These are phyloP conservation scores for Stomatorhinus ivindoensis DNA, from an alignment of 2,113 vertebrate genomes.

Conservation along the genomic window DNA sequence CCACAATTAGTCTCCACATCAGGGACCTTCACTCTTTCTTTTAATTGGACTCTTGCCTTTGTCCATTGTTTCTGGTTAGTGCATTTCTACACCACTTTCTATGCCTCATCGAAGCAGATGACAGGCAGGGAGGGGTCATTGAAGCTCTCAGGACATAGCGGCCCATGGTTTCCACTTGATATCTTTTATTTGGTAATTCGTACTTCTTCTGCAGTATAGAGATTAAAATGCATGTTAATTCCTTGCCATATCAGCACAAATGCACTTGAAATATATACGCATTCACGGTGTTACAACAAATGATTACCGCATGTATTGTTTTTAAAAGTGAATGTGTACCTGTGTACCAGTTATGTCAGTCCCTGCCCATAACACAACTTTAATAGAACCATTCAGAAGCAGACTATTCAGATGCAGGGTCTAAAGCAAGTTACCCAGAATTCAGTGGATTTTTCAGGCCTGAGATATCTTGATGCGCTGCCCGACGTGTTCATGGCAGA, in stretches of 20 bases:
- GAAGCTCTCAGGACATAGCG: background rate
- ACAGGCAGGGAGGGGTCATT: background rate
- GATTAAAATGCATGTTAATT: too few relatives aligned
- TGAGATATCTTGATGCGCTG: background rate
- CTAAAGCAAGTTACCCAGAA: background rate
- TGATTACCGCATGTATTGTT: too few relatives aligned
- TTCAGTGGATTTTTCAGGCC: background rate
- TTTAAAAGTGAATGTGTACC: too few relatives aligned
- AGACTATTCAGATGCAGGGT: background rate
- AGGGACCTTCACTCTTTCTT: background rate
- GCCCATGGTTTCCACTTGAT: background rate
- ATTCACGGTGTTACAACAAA: too few relatives aligned
- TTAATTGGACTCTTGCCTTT: background rate
- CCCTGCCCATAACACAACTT: background rate
- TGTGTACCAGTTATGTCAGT: too few relatives aligned
- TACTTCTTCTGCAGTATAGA: too few relatives aligned
- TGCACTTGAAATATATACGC: too few relatives aligned
- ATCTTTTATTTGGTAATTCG: background rate
- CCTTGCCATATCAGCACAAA: too few relatives aligned
- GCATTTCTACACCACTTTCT: background rate
- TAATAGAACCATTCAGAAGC: background rate
- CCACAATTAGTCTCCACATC: background rate
- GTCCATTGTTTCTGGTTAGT: background rate
- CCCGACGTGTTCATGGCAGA: background rate
- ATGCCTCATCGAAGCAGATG: background rate